Percentiles rank a stretch among this genome's conserved stretches.
Evolutionary conservation across 2,888 invertebrate species (phyloP).

Genomic region (Stramonita haemastoma): DNA sequence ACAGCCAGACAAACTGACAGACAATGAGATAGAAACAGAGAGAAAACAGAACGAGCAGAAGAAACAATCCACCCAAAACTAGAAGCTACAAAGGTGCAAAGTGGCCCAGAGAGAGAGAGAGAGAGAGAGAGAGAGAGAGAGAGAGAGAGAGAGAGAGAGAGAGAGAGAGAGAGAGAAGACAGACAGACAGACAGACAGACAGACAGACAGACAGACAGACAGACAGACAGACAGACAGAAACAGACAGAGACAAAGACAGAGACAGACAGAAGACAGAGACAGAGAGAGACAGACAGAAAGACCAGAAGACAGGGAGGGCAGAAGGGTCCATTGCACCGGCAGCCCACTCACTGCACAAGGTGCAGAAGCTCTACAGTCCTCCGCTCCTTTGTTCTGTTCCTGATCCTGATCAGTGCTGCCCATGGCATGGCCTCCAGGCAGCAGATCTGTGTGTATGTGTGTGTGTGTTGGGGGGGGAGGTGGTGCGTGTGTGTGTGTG

Average conservation of each 20-base stretch:
- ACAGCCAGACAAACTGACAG: neutral
- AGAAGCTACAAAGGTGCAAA: neutral
- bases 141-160: neutral
- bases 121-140: constrained; percentile 1
- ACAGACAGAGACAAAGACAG: too few species aligned
- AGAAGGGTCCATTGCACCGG: too few species aligned
- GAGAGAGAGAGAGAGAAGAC: neutral
- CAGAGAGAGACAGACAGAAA: too few species aligned
- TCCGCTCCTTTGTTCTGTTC: too few species aligned
- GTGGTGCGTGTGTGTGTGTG: neutral
- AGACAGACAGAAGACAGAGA: too few species aligned
- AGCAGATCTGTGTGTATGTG: neutral
- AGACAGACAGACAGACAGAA: too few species aligned
- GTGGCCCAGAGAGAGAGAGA: neutral
- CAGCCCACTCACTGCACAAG: too few species aligned
- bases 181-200: neutral
- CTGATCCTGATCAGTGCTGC: too few species aligned
- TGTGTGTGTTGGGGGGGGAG: neutral
- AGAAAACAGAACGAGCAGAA: neutral
- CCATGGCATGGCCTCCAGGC: neutral
- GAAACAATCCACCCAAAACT: neutral
- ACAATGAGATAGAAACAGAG: neutral
- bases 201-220: too few species aligned
- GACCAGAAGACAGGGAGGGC: too few species aligned
- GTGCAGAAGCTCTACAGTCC: too few species aligned